A percentile compares a stretch with the other conserved stretches of the same genome.
Conservation (phyloP, 2,113 vertebrate species). For the Odobenus rosmarus region DNA sequence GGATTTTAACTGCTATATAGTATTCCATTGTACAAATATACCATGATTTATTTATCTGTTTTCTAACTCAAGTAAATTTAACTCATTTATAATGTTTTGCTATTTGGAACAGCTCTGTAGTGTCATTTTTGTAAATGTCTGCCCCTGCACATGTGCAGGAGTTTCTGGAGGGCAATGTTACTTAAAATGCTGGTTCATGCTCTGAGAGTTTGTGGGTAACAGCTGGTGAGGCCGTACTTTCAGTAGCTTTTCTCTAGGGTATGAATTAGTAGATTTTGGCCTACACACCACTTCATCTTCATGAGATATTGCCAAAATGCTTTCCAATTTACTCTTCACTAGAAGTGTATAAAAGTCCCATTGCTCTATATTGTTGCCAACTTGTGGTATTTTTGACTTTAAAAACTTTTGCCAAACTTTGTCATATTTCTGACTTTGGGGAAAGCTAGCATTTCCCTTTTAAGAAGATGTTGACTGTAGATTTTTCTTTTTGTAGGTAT, state of each 20-base stretch:
- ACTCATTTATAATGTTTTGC: not conserved
- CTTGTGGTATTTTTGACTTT: not conserved
- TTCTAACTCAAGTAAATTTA: slow-evolving; percentile 35
- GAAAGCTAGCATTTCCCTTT: not conserved
- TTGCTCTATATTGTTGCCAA: not conserved
- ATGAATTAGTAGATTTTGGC: slow-evolving; percentile 14
- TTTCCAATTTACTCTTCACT: not conserved
- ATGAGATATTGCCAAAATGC: not conserved
- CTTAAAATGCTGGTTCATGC: not conserved
- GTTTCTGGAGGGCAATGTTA: not conserved
- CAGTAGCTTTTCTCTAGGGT: not conserved
- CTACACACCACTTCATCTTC: not conserved
- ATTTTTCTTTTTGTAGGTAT: not conserved
- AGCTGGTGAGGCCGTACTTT: not conserved
- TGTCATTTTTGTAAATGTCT: slow-evolving; percentile 2
- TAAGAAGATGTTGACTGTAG: not conserved
- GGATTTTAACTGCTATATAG: not conserved
- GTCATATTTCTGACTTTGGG: not conserved
- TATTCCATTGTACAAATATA: not conserved
- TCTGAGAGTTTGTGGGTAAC: not conserved
- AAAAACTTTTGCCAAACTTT: not conserved
- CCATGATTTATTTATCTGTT: not conserved
- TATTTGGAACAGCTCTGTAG: not conserved
- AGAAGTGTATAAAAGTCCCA: not conserved
- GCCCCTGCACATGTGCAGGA: not conserved